phyloP scores from a whole-genome alignment of 2,888 invertebrate genomes.

The Leucophora obtusa region DNA sequence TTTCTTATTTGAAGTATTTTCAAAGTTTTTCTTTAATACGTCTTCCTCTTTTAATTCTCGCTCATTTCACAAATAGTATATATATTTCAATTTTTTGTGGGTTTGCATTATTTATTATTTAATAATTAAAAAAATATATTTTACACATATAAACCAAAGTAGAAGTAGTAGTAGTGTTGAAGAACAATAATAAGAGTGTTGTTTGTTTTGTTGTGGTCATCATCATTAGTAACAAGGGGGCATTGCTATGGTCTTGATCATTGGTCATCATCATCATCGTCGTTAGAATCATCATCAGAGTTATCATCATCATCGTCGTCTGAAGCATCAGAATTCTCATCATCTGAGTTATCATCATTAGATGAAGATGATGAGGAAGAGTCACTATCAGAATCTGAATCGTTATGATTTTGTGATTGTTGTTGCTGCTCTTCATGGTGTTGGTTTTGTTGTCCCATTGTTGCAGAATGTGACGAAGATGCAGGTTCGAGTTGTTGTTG shows the following conservation, averaged over 20 bases:
- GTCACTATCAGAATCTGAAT: conserved; percentile 66
- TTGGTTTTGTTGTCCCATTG: background rate
- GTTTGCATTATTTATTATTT: conserved; percentile 58
- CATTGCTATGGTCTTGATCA: conserved; percentile 63
- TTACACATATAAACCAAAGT: conserved; percentile 66
- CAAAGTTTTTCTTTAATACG: too few species aligned
- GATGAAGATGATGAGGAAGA: conserved; percentile 72
- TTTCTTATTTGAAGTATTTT: too few species aligned
- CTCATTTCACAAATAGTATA: conserved; percentile 50
- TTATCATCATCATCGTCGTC: conserved; percentile 61
- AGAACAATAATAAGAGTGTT: conserved; percentile 59
- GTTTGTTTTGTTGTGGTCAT: conserved; percentile 67
- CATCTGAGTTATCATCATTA: conserved; percentile 70
- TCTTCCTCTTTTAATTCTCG: too few species aligned
- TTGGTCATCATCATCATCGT: conserved; percentile 65
- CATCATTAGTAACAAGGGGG: conserved; percentile 66
- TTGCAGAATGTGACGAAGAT: conserved; percentile 8
- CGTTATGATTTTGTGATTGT: conserved; percentile 63
- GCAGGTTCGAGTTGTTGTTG: conserved; percentile 37
- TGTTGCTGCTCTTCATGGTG: conserved; percentile 59
- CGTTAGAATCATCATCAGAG: conserved; percentile 69
- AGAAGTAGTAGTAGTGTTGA: conserved; percentile 63
- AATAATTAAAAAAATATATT: conserved; percentile 57
- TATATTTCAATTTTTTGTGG: conserved; percentile 58
- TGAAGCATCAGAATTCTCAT: conserved; percentile 64